These are phyloP conservation scores for Oostethus manadensis DNA, from an alignment of 2,113 vertebrate species.

Conservation along the genomic window DNA sequence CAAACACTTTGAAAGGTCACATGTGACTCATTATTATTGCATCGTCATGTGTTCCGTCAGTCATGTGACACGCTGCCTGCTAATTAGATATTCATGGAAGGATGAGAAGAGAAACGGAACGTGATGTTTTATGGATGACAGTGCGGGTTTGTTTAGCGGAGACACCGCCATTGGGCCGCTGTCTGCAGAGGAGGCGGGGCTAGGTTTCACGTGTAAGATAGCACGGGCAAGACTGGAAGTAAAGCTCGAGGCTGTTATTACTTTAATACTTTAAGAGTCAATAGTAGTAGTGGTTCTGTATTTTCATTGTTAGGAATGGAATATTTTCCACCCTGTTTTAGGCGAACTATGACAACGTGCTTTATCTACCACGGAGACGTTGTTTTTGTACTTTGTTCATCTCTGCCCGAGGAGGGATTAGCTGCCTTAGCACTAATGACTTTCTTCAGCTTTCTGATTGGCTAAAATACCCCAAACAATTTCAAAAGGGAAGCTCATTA, in stretches of 20 bases:
- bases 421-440: too few species aligned
- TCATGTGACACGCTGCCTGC: constrained; percentile 8
- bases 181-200: not conserved
- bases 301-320: too few species aligned
- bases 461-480: too few species aligned
- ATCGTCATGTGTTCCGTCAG: constrained; percentile 1
- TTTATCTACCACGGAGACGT: too few species aligned
- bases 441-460: too few species aligned
- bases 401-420: too few species aligned
- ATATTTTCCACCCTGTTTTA: too few species aligned
- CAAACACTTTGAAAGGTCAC: not conserved
- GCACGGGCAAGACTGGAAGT: not conserved
- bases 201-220: not conserved
- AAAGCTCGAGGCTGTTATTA: not conserved
- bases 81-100: constrained; percentile 23
- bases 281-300: too few species aligned
- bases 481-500: too few species aligned
- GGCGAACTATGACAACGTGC: too few species aligned
- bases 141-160: not conserved
- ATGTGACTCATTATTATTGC: constrained; percentile 15
- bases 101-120: constrained; percentile 4
- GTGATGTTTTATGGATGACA: constrained; percentile 8
- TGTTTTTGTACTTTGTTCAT: too few species aligned
- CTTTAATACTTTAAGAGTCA: not conserved
- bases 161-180: not conserved